These are phyloP conservation scores for Operophtera brumata DNA, from an alignment of 2,888 invertebrate genomes.

Conservation along the genomic window DNA sequence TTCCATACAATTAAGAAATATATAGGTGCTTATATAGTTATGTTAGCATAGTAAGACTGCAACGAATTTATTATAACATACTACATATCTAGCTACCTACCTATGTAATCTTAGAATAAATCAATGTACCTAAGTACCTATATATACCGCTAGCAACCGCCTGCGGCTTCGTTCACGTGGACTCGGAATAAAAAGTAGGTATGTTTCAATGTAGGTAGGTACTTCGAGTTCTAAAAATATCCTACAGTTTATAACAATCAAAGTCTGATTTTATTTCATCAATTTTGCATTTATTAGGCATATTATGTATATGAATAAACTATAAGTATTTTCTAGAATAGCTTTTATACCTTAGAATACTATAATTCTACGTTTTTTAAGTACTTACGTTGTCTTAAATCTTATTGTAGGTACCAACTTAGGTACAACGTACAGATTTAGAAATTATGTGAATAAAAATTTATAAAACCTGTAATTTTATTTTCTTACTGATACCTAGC, in stretches of 20 bases:
- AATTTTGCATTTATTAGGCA: conserved; percentile 20
- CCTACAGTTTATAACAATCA: background rate
- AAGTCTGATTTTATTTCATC: conserved; percentile 1
- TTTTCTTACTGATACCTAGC: background rate
- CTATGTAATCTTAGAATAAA: conserved; percentile 22
- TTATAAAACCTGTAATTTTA: background rate
- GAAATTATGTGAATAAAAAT: conserved; percentile 6
- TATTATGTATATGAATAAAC: background rate
- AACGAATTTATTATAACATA: conserved; percentile 68
- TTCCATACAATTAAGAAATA: conserved; percentile 33
- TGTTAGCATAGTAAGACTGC: conserved; percentile 74
- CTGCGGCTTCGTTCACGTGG: too few species aligned
- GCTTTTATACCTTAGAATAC: too few species aligned
- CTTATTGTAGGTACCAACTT: background rate
- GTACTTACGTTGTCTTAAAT: background rate
- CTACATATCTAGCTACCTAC: conserved; percentile 34
- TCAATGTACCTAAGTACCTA: background rate
- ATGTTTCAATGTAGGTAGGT: too few species aligned
- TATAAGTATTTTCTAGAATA: background rate
- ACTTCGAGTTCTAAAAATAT: too few species aligned
- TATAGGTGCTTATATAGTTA: conserved; percentile 64
- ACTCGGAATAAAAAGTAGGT: too few species aligned
- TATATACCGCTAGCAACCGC: too few species aligned
- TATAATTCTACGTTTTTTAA: too few species aligned
- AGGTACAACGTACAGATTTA: background rate